These are phyloP conservation scores for Ametastegia equiseti DNA, from an alignment of 2,888 invertebrate species.

Conservation along the genomic window DNA sequence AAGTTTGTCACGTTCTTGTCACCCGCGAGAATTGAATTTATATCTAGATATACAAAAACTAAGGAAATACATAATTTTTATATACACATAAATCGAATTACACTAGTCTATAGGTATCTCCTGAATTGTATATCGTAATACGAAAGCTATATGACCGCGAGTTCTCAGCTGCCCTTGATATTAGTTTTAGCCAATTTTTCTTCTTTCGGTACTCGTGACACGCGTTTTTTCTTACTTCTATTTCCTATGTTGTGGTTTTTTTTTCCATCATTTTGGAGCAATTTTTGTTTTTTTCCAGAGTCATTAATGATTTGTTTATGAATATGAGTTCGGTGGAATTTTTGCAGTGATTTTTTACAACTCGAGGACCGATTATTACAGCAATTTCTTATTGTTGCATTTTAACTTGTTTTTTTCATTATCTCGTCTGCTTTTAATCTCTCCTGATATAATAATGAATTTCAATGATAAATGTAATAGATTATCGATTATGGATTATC, in stretches of 20 bases:
- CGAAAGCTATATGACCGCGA: neutral
- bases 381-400: too few species aligned
- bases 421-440: neutral
- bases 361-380: too few species aligned
- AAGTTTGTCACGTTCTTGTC: neutral
- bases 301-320: too few species aligned
- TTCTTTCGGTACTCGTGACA: neutral
- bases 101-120: too few species aligned
- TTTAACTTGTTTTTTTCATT: too few species aligned
- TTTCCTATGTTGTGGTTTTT: neutral
- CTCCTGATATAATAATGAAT: neutral
- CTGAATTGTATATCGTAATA: neutral
- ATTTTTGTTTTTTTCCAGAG: neutral
- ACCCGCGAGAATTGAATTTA: neutral
- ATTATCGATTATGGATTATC: constrained; percentile 15
- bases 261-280: neutral
- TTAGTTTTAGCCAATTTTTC: neutral
- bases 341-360: too few species aligned
- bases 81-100: too few species aligned
- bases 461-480: neutral
- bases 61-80: too few species aligned
- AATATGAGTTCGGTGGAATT: too few species aligned
- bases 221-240: neutral
- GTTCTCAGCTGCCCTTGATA: neutral
- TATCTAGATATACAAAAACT: neutral